Percentiles rank a stretch among this genome's conserved stretches.
Conservation (phyloP, 2,888 invertebrate genomes). For the Sinelater perroti region DNA sequence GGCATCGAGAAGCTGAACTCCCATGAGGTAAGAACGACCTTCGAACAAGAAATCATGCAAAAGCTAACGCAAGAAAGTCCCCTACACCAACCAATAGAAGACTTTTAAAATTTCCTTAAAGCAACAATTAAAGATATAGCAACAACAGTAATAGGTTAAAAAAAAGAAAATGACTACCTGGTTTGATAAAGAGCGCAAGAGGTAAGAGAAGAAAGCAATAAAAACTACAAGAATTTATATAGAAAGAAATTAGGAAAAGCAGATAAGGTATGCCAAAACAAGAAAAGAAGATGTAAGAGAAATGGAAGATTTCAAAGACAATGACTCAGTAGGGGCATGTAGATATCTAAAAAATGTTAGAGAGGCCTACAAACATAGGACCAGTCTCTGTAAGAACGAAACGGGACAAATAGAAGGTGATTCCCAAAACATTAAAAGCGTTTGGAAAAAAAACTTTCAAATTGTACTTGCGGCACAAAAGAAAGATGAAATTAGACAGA, state of each 20-base stretch:
- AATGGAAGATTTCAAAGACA: neutral
- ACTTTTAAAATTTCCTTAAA: neutral
- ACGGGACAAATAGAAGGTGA: slow-evolving; percentile 1
- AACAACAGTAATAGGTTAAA: slow-evolving; percentile 1
- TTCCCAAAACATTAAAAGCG: neutral
- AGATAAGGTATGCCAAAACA: too few species aligned
- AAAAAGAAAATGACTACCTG: slow-evolving; percentile 1
- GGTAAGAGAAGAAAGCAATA: neutral
- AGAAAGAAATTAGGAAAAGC: too few species aligned
- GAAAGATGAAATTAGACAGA: too few species aligned
- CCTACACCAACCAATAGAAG: slow-evolving; percentile 1
- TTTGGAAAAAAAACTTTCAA: slow-evolving; percentile 3
- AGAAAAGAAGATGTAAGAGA: too few species aligned
- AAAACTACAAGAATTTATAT: too few species aligned
- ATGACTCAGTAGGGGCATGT: neutral
- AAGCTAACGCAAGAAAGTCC: too few species aligned
- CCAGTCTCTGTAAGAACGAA: slow-evolving; percentile 3
- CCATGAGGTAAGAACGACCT: too few species aligned
- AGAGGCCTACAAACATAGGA: neutral
- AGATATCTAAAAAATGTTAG: slow-evolving; percentile 7
- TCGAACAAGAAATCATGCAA: too few species aligned
- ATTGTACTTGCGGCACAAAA: too few species aligned
- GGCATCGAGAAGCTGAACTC: too few species aligned
- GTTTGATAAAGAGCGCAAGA: neutral
- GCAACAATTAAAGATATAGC: too few species aligned